Evolutionary conservation across 2,888 invertebrate species (phyloP).

Genomic region (Palloptera scutellata): DNA sequence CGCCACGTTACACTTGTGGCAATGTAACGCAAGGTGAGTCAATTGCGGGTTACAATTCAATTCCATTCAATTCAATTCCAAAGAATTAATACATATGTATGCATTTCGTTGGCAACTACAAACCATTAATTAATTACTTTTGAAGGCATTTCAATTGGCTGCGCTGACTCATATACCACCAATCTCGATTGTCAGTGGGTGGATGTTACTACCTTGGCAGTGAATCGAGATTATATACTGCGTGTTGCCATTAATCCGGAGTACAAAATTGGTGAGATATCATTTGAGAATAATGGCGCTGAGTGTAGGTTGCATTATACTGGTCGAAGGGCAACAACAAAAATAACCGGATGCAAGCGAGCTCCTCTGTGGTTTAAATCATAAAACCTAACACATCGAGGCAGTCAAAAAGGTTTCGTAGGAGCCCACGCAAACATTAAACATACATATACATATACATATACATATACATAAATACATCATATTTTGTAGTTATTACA

Average conservation of each 20-base stretch:
- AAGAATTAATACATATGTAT: too few relatives aligned
- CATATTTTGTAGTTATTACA: too few relatives aligned
- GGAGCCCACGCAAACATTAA: too few relatives aligned
- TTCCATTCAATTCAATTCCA: too few relatives aligned
- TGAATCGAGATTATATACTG: conserved; percentile 48
- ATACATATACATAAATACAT: too few relatives aligned
- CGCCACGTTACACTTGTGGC: conserved; percentile 48
- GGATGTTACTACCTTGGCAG: conserved; percentile 53
- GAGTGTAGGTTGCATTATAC: conserved; percentile 53
- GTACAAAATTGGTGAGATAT: conserved; percentile 52
- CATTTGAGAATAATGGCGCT: conserved; percentile 56
- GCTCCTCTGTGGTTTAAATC: conserved; percentile 38
- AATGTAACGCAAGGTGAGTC: conserved; percentile 53
- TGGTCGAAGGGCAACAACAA: conserved; percentile 46
- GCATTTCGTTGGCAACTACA: too few relatives aligned
- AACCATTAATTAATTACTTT: too few relatives aligned
- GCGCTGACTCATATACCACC: conserved; percentile 50
- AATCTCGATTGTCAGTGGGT: conserved; percentile 58
- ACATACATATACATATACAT: too few relatives aligned
- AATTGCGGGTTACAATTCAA: not conserved
- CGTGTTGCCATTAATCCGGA: conserved; percentile 56
- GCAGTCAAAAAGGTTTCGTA: too few relatives aligned
- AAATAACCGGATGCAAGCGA: conserved; percentile 45
- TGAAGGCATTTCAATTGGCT: conserved; percentile 52
- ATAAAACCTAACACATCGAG: too few relatives aligned